A percentile compares a stretch with the other conserved stretches of the same genome.
Evolutionary conservation across 2,888 invertebrate genomes (phyloP).

Genomic region (Shargacucullia verbasci): DNA sequence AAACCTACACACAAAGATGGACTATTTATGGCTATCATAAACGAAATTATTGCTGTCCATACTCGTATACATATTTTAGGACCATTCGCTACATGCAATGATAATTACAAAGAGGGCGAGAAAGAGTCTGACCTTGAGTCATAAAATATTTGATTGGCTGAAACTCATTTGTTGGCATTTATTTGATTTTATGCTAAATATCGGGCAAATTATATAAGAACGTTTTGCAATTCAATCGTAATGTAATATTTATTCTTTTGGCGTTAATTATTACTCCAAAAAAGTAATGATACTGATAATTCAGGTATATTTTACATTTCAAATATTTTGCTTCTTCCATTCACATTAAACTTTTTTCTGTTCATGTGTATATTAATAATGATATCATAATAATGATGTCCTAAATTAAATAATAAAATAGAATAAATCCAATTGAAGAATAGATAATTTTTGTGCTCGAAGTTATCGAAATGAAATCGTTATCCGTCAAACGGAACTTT

Average conservation of each 20-base stretch:
- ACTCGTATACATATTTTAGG: constrained; percentile 47
- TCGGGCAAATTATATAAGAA: neutral
- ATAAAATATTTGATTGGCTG: constrained; percentile 39
- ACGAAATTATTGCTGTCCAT: constrained; percentile 48
- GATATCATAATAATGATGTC: no score
- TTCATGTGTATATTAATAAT: no score
- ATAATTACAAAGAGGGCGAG: constrained; percentile 38
- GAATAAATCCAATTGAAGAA: no score
- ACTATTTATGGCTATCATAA: constrained; percentile 52
- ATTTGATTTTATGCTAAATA: constrained; percentile 16
- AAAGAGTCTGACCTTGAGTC: constrained; percentile 33
- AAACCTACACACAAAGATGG: constrained; percentile 37
- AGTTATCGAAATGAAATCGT: no score
- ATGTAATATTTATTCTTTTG: no score
- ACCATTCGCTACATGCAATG: constrained; percentile 24
- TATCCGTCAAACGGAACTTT: neutral
- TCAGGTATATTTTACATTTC: no score
- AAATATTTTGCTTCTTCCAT: no score
- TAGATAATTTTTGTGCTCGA: no score
- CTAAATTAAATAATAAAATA: no score
- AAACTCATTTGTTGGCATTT: constrained; percentile 27
- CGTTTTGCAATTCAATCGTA: neutral
- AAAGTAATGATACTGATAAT: no score
- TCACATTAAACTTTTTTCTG: no score
- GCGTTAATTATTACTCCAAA: no score